Percentiles rank a stretch among this genome's conserved stretches.
Evolutionary conservation across 2,888 invertebrate species (phyloP).

Genomic region (Julus scanicus): DNA sequence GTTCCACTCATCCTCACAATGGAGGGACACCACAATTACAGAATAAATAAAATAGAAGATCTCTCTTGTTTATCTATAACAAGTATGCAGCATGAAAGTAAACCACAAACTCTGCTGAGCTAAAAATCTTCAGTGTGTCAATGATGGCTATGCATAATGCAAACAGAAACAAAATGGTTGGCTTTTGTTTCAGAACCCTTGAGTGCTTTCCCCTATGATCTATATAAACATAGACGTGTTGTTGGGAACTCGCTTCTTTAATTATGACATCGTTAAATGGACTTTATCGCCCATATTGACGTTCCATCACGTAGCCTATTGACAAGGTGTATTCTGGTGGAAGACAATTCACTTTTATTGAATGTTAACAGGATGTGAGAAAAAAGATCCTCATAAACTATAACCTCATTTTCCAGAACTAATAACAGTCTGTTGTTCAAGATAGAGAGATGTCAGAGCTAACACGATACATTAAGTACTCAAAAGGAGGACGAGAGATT

Average conservation of each 20-base stretch:
- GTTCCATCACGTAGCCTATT: constrained; percentile 15
- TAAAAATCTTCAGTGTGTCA: neutral
- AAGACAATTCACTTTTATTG: constrained; percentile 8
- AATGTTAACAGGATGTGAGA: neutral
- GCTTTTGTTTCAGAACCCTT: neutral
- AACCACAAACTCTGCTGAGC: neutral
- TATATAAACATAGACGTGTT: constrained; percentile 17
- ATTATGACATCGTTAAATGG: constrained; percentile 26
- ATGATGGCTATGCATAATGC: neutral
- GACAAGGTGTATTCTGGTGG: neutral
- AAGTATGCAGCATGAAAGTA: neutral
- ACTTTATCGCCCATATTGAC: neutral
- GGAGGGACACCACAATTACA: constrained; percentile 1
- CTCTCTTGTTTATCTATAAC: constrained; percentile 6
- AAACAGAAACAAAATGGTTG: neutral
- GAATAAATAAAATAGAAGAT: constrained; percentile 25
- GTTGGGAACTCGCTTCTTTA: constrained; percentile 2
- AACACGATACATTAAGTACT: neutral
- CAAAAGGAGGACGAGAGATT: constrained; percentile 8
- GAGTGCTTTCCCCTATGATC: neutral
- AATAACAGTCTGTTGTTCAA: constrained; percentile 8
- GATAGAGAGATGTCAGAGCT: neutral
- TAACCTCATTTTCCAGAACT: neutral
- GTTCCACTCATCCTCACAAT: neutral
- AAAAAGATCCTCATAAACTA: neutral